These are phyloP conservation scores for Drosophila cognata DNA, from an alignment of 2,888 invertebrate genomes.

Conservation along the genomic window DNA sequence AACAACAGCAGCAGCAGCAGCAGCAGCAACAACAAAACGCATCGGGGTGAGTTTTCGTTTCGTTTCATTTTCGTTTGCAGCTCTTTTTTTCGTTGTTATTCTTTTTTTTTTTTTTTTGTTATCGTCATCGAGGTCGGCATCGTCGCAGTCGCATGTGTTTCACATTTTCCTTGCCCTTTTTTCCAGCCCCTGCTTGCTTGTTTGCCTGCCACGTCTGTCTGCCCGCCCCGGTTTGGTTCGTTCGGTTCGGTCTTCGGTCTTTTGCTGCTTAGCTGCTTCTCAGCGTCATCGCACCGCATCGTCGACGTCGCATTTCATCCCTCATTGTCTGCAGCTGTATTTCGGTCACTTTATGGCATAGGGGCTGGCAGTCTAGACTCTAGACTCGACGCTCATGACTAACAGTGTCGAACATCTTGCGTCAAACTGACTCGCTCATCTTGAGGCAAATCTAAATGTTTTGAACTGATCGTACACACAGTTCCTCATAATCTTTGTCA, in stretches of 20 bases:
- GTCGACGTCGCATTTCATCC: slow-evolving; percentile 65
- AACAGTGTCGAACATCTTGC: slow-evolving; percentile 38
- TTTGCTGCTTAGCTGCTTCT: slow-evolving; percentile 25
- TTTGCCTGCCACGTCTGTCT: slow-evolving; percentile 47
- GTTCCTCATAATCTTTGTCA: slow-evolving; percentile 32
- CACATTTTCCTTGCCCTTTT: slow-evolving; percentile 77
- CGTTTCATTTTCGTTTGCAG: slow-evolving; percentile 64
- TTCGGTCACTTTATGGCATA: slow-evolving; percentile 59
- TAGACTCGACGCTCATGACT: slow-evolving; percentile 47
- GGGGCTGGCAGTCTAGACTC: slow-evolving; percentile 60
- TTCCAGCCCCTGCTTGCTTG: slow-evolving; percentile 53
- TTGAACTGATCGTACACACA: slow-evolving; percentile 17
- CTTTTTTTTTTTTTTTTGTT: slow-evolving; percentile 55
- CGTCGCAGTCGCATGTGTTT: slow-evolving; percentile 69
- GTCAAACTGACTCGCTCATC: slow-evolving; percentile 22
- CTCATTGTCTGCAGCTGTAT: slow-evolving; percentile 70
- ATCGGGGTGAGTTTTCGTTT: slow-evolving; percentile 73
- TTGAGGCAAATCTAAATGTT: slow-evolving; percentile 14
- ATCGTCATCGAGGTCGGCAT: slow-evolving; percentile 77
- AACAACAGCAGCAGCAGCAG: background rate
- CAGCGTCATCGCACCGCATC: slow-evolving; percentile 41
- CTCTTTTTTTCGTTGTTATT: slow-evolving; percentile 20
- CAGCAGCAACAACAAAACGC: slow-evolving; percentile 17
- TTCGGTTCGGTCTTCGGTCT: slow-evolving; percentile 36
- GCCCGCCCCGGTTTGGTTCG: slow-evolving; percentile 14